Conservation (phyloP, 1,140 invertebrate species). For the Calephelis nemesis region DNA sequence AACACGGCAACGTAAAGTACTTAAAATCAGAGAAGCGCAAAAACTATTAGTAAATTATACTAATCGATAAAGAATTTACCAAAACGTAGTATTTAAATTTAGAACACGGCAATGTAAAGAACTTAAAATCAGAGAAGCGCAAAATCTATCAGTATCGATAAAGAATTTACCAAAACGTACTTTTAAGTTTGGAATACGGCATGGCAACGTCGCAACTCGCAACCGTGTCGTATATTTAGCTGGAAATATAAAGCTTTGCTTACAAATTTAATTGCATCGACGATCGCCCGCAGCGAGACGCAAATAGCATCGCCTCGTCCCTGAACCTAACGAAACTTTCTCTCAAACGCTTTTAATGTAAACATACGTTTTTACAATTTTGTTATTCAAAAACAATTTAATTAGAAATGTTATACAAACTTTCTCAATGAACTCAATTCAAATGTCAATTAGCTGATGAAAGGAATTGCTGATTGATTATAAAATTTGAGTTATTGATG, state of each 20-base stretch:
- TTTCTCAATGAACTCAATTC: too few species aligned
- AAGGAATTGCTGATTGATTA: too few species aligned
- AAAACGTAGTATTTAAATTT: background rate
- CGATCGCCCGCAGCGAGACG: conserved; percentile 70
- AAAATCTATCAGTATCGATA: too few species aligned
- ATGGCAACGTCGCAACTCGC: conserved; percentile 50
- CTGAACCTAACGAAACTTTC: conserved; percentile 75
- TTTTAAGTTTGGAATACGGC: conserved; percentile 28
- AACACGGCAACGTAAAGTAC: too few species aligned
- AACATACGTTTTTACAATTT: conserved; percentile 11
- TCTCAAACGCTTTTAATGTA: conserved; percentile 30
- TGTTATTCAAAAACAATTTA: background rate
- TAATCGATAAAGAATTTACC: too few species aligned
- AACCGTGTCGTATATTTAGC: conserved; percentile 59
- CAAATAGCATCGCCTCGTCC: conserved; percentile 69
- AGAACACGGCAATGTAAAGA: too few species aligned
- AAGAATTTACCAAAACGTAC: background rate
- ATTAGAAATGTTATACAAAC: background rate
- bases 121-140: too few species aligned
- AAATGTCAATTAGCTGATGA: too few species aligned
- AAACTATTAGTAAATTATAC: too few species aligned
- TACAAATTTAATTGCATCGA: conserved; percentile 76
- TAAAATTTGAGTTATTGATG: too few species aligned
- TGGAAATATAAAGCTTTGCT: conserved; percentile 67
- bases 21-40: too few species aligned